A percentile compares a stretch with the other conserved stretches of the same genome.
Conservation (phyloP, 2,888 invertebrate genomes). For the Andrena dorsata region DNA sequence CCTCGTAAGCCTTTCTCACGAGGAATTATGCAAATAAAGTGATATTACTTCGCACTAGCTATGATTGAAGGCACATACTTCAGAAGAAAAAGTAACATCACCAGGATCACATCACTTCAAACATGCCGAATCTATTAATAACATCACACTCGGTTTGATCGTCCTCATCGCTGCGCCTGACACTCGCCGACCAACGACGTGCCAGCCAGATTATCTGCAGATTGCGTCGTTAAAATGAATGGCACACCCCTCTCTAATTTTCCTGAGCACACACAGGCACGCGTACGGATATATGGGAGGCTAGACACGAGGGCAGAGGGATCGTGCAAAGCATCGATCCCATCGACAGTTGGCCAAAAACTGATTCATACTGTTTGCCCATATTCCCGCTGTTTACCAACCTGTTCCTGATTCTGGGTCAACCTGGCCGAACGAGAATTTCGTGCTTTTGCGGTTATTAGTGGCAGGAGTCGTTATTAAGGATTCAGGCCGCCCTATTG, state of each 20-base stretch:
- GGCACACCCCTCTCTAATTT: slow-evolving; percentile 36
- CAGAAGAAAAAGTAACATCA: background rate
- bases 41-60: no score
- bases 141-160: background rate
- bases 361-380: slow-evolving; percentile 57
- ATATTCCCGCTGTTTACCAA: slow-evolving; percentile 63
- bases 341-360: slow-evolving; percentile 53
- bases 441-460: slow-evolving; percentile 65
- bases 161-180: background rate
- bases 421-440: slow-evolving; percentile 55
- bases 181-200: background rate
- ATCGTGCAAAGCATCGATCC: slow-evolving; percentile 56
- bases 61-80: background rate
- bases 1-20: no score
- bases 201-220: slow-evolving; percentile 52
- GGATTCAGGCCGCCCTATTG: slow-evolving; percentile 51
- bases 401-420: slow-evolving; percentile 60
- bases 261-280: slow-evolving; percentile 2
- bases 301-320: slow-evolving; percentile 5
- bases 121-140: no score
- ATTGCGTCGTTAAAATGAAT: slow-evolving; percentile 56
- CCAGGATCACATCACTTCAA: background rate
- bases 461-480: slow-evolving; percentile 54
- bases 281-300: background rate
- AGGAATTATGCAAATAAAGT: no score